Evolutionary conservation across 2,113 vertebrate genomes (phyloP), one percentile per base, ranked within the genome.

Genomic region (Pangasianodon gigas): DNA sequence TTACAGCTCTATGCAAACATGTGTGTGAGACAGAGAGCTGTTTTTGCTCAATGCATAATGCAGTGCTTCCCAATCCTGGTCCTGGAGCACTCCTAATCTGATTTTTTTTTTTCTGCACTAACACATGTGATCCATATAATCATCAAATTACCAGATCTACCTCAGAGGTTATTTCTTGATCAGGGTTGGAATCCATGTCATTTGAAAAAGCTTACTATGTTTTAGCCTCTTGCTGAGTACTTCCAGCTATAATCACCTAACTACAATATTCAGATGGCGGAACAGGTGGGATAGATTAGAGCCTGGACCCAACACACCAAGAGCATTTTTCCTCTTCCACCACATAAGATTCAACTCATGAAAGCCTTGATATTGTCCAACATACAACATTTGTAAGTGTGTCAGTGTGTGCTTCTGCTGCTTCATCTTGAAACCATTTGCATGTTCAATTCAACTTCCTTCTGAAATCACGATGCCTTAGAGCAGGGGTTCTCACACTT

Each of bases 231-330:
- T 58, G 69, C 32, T 56, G 52, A 75, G 69, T 75, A 74, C 19
- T 44, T 87, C 86, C 86, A 79, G 26, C 24, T 46, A 41, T 79
- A 87, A 79, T 87, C 13, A 62, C 16, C 71, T 62, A 77, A n/a
- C 2, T 56, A 48, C 29, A 58, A 79, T 62, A 18, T 79, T 44
- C 54, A 87, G 52, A 79, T n/a, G 56, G 3, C 24, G 44, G 41
- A 65, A 24, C 75, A 65, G 44, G 56, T 81, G 56, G 54, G 44
- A 81, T 52, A 67, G n/a, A 51, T 81, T 67, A 80, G 11, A 37
- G 32, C 7, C 56, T 65, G 51, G 71, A 77, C 13, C 37, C 14
- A 67, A 81, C 21, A n/a, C 13, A 29, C 11, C 74, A 51, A 32
- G 11, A 62, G 54, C 37, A 58, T 58, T 83, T 24, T 60, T 60